Evolutionary conservation across 1,140 invertebrate species (phyloP), one percentile per base, ranked within the genome.

Genomic region (Nasonia giraulti): DNA sequence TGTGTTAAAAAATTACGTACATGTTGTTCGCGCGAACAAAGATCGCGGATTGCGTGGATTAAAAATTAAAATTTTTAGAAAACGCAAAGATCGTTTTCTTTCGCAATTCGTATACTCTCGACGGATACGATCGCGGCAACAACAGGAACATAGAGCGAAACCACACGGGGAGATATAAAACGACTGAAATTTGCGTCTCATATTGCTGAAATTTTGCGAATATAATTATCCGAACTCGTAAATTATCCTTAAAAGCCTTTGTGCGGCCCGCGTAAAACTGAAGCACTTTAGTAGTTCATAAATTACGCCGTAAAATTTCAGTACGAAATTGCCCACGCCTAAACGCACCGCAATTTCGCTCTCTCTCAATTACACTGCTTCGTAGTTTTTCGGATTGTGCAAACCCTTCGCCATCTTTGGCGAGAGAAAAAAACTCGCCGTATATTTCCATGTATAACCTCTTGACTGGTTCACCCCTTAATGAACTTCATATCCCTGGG

Each of bases 401-500:
- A 62, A 62, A n/a, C 17, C 55, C 17, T 62, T 20, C 5, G 12
- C 50, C 50, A 55, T 3, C 50, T 1, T 55, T 37, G 12, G 17
- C 4, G 17, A 55, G 17, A 55, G 7, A 50, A 50, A 55, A 62
- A 62, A 62, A 62, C 17, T 62, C 20, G 2, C 55, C 55, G 20
- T 20, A 20, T 55, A 20, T 77, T 47, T 77, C 75, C 14, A 77
- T 37, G 5, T 37, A 33, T 31, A 27, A n/a, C 6, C 23, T 7
- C 55, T 8, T 7, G 7, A 44, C 40, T 10, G 6, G 10, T 44
- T 44, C 40, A 44, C 47, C 47, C 47, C 47, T 14, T 50, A 83
- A 79, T 79, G 76, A 79, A 83, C 82, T 79, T 74, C 27, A 55
- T 82, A 31, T 33, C n/a, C 17, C 3, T 33, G 10, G 73, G 10